A percentile compares a stretch with the other conserved stretches of the same genome.
Evolutionary conservation across 2,888 invertebrate species (phyloP).

Genomic region (Endomychus coccineus): DNA sequence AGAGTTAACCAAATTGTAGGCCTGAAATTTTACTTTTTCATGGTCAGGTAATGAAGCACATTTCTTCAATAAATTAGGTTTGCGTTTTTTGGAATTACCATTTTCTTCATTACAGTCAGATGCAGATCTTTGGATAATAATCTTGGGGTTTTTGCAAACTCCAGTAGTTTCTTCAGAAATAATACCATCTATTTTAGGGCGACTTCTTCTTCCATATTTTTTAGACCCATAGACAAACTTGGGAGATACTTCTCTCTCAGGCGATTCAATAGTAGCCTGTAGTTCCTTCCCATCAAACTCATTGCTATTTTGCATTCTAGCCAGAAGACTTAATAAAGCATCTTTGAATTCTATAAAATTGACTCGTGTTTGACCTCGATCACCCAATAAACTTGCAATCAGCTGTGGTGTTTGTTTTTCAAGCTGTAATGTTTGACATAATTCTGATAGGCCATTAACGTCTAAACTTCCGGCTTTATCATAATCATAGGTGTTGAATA

Average conservation of each 20-base stretch:
- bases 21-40: constrained; percentile 34
- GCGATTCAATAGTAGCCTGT: constrained; percentile 43
- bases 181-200: constrained; percentile 48
- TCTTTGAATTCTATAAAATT: constrained; percentile 71
- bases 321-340: constrained; percentile 63
- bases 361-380: constrained; percentile 46
- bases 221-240: constrained; percentile 67
- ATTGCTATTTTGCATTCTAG: constrained; percentile 40
- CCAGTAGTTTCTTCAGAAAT: constrained; percentile 40
- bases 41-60: constrained; percentile 50
- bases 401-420: constrained; percentile 62
- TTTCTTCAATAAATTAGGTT: constrained; percentile 46
- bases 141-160: constrained; percentile 30
- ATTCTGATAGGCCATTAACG: constrained; percentile 55
- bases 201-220: constrained; percentile 66
- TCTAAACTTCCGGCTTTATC: constrained; percentile 62
- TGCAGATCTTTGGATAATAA: constrained; percentile 48
- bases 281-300: constrained; percentile 26
- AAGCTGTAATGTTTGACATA: constrained; percentile 71
- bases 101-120: constrained; percentile 52
- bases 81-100: constrained; percentile 45
- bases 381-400: constrained; percentile 52
- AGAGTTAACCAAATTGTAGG: constrained; percentile 16
- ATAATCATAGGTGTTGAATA: constrained; percentile 72
- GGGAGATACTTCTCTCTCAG: constrained; percentile 65